Evolutionary conservation across 2,888 invertebrate genomes (phyloP).

Genomic region (Urechis unicinctus): DNA sequence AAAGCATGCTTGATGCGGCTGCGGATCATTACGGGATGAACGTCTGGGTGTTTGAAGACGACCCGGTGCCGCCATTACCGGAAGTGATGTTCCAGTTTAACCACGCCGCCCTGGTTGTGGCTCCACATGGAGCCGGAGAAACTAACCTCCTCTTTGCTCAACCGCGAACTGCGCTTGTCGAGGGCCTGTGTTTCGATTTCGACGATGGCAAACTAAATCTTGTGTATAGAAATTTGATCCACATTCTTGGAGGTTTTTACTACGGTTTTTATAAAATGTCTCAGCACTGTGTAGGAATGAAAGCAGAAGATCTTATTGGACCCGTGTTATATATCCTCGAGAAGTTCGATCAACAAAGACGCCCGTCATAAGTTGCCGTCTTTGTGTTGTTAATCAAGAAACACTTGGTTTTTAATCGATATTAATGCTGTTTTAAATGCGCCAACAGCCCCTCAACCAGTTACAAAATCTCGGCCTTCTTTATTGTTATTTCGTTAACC

Average conservation of each 20-base stretch:
- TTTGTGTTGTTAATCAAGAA: too few species aligned
- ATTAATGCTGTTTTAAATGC: too few species aligned
- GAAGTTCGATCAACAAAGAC: too few species aligned
- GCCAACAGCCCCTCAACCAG: too few species aligned
- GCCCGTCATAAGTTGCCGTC: too few species aligned
- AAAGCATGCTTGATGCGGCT: background rate
- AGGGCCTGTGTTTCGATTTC: background rate
- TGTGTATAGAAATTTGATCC: background rate
- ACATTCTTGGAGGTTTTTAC: background rate
- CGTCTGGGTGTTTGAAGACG: background rate
- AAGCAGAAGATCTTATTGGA: background rate
- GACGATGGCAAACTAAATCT: background rate
- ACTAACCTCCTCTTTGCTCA: background rate
- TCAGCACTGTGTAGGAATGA: background rate
- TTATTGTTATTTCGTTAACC: too few species aligned
- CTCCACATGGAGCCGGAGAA: background rate
- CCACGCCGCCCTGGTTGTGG: background rate
- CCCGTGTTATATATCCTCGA: too few species aligned
- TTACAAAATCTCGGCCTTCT: too few species aligned
- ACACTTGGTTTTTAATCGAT: too few species aligned
- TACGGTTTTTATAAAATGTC: background rate
- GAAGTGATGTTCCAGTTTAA: background rate
- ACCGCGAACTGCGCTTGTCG: background rate
- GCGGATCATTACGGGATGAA: background rate
- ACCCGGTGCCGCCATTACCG: background rate